Conservation (phyloP, 2,113 vertebrate genomes). For the Paradoxurus hermaphroditus region DNA sequence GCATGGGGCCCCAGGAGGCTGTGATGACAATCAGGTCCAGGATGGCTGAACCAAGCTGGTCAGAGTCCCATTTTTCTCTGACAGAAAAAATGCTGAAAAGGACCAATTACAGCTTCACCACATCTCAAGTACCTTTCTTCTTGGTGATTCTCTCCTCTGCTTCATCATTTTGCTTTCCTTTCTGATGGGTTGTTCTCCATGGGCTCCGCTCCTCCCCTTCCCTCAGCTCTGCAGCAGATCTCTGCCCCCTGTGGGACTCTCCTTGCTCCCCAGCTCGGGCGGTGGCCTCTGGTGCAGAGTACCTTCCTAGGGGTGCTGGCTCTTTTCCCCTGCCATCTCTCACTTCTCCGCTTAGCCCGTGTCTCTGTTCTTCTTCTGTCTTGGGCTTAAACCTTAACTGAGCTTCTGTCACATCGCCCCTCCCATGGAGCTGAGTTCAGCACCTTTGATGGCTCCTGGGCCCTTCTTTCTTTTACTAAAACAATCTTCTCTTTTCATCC, state of each 20-base stretch:
- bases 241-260: background rate
- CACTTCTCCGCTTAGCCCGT: background rate
- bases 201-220: background rate
- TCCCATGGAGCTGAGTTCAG: rapidly evolving
- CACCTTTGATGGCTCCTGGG: background rate
- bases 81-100: background rate
- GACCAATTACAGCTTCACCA: background rate
- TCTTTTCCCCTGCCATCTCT: background rate
- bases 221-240: background rate
- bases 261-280: background rate
- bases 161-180: background rate
- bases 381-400: background rate
- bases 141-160: background rate
- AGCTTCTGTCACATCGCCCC: background rate
- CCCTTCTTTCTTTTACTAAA: background rate
- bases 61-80: background rate
- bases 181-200: background rate
- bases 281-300: background rate
- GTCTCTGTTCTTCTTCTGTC: background rate
- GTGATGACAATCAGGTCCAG: background rate
- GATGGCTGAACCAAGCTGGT: background rate
- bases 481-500: background rate
- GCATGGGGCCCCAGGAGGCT: rapidly evolving
- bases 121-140: background rate
- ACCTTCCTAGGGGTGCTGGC: background rate